phyloP scores from a whole-genome alignment of 2,113 vertebrate genomes.

The Turnix velox region DNA sequence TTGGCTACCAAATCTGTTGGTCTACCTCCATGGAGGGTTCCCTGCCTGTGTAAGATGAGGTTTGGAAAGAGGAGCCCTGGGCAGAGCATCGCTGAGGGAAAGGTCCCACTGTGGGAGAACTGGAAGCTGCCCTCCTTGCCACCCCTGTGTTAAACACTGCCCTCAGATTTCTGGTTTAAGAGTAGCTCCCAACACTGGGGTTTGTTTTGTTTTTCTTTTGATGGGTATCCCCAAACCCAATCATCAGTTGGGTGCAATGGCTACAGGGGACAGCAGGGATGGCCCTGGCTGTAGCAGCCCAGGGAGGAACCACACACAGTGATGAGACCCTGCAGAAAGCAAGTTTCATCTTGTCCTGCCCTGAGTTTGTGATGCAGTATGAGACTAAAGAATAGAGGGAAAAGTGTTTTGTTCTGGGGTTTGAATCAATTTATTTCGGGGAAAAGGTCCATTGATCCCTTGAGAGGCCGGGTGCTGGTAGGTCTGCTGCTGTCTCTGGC shows the following conservation, averaged over 20 bases:
- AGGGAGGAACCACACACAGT: neutral
- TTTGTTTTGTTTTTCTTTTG: accelerated
- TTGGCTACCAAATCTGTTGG: neutral
- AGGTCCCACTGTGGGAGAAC: accelerated
- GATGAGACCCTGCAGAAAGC: neutral
- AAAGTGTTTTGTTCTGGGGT: neutral
- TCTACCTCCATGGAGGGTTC: neutral
- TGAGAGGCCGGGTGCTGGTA: neutral
- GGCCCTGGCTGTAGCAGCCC: neutral
- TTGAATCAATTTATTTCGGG: neutral
- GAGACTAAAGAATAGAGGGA: neutral
- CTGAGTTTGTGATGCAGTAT: slow-evolving; percentile 17
- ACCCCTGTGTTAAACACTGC: accelerated
- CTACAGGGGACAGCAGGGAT: neutral
- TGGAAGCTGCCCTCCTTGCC: neutral
- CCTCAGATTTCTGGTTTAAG: neutral
- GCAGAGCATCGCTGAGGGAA: neutral
- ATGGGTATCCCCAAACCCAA: neutral
- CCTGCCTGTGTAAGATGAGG: neutral
- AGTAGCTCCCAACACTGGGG: neutral
- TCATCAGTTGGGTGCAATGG: neutral
- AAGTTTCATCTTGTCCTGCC: slow-evolving; percentile 12
- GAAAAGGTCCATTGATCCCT: neutral
- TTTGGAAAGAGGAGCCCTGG: neutral
- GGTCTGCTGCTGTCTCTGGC: neutral